Evolutionary conservation across 1,140 invertebrate species (phyloP).

Genomic region (Hestina assimilis): DNA sequence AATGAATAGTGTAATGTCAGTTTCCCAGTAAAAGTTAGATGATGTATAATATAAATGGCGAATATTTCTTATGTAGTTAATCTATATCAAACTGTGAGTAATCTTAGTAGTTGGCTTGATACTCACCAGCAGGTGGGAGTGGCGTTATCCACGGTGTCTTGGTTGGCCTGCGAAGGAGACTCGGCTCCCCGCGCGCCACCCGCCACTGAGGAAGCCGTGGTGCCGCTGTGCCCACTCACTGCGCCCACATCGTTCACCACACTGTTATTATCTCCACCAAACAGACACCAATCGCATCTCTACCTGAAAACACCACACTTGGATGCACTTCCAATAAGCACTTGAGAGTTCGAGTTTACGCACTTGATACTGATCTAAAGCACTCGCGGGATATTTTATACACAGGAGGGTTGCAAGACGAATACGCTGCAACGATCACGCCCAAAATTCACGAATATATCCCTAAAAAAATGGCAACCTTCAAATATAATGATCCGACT

Average conservation of each 20-base stretch:
- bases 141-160: slow-evolving; percentile 73
- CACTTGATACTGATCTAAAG: slow-evolving; percentile 15
- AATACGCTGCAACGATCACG: slow-evolving; percentile 44
- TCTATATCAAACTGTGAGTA: too few species aligned
- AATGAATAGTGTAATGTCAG: too few species aligned
- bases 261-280: slow-evolving; percentile 66
- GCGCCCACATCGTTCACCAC: slow-evolving; percentile 65
- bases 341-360: slow-evolving; percentile 4
- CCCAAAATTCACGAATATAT: slow-evolving; percentile 63
- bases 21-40: too few species aligned
- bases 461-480: slow-evolving; percentile 77
- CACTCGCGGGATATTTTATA: slow-evolving; percentile 27
- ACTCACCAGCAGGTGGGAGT: slow-evolving; percentile 74
- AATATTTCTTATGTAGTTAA: too few species aligned
- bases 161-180: slow-evolving; percentile 76
- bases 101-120: too few species aligned
- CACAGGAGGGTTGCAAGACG: slow-evolving; percentile 18
- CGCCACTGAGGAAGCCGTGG: slow-evolving; percentile 74
- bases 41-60: too few species aligned
- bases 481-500: slow-evolving; percentile 58
- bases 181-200: slow-evolving; percentile 73
- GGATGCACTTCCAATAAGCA: slow-evolving; percentile 26
- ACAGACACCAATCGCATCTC: slow-evolving; percentile 70
- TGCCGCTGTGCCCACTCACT: slow-evolving; percentile 60
- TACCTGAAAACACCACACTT: slow-evolving; percentile 65